Evolutionary conservation across 2,888 invertebrate genomes (phyloP).

Genomic region (Zeuzera pyrina): DNA sequence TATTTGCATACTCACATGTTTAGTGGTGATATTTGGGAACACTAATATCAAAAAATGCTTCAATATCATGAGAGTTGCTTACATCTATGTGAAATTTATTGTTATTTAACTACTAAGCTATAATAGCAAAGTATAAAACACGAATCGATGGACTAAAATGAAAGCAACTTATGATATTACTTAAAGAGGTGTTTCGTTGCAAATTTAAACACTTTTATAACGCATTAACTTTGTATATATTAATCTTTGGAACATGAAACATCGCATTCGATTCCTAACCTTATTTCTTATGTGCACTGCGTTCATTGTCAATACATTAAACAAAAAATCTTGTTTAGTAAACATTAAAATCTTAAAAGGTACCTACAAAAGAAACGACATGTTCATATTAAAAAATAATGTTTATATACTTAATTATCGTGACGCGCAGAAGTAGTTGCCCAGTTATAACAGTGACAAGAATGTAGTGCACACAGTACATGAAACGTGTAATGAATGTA

Average conservation of each 20-base stretch:
- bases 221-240: constrained; percentile 3
- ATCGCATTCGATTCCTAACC: constrained; percentile 1
- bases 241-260: constrained; percentile 1
- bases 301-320: constrained; percentile 16
- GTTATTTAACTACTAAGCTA: constrained; percentile 1
- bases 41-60: constrained; percentile 27
- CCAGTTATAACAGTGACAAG: no score
- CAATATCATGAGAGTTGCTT: constrained; percentile 36
- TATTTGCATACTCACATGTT: constrained; percentile 57
- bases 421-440: no score
- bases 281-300: constrained; percentile 7
- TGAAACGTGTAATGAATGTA: no score
- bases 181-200: constrained; percentile 14
- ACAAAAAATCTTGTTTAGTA: not conserved
- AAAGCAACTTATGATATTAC: constrained; percentile 14
- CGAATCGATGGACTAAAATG: constrained; percentile 11
- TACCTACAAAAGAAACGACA: no score
- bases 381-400: no score
- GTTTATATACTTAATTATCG: no score
- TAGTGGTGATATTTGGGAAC: constrained; percentile 37
- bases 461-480: no score
- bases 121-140: not conserved
- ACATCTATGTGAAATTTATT: constrained; percentile 9
- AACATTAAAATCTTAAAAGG: no score
- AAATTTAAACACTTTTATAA: constrained; percentile 1